Conservation (phyloP, 2,888 invertebrate species). For the Carpatolechia fugitivella region DNA sequence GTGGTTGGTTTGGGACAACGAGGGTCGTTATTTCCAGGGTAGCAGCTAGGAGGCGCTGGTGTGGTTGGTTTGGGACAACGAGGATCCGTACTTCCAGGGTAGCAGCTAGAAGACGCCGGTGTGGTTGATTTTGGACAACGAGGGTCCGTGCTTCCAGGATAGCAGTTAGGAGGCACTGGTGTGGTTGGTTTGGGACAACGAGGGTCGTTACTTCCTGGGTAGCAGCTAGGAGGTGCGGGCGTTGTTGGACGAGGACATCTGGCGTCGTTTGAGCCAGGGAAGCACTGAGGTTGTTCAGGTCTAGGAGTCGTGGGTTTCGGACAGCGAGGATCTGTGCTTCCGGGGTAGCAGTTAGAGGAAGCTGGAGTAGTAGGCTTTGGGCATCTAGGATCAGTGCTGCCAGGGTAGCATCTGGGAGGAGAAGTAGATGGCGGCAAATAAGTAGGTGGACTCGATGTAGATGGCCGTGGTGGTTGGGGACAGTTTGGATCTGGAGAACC, state of each 20-base stretch:
- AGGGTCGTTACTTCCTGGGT: slow-evolving; percentile 32
- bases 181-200: slow-evolving; percentile 38
- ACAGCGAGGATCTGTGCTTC: slow-evolving; percentile 31
- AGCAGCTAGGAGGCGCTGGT: slow-evolving; percentile 35
- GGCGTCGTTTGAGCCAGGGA: slow-evolving; percentile 39
- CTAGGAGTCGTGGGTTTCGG: slow-evolving; percentile 32
- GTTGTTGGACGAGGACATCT: slow-evolving; percentile 41
- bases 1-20: slow-evolving; percentile 41
- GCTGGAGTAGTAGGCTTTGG: slow-evolving; percentile 27
- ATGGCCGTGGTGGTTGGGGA: slow-evolving; percentile 34
- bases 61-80: slow-evolving; percentile 38
- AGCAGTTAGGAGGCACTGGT: slow-evolving; percentile 25
- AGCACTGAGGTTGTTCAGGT: slow-evolving; percentile 30
- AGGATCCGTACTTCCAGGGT: slow-evolving; percentile 27
- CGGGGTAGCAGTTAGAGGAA: slow-evolving; percentile 34
- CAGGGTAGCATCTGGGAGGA: slow-evolving; percentile 26
- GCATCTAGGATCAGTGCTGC: slow-evolving; percentile 23
- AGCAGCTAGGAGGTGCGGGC: slow-evolving; percentile 32
- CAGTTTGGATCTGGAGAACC: slow-evolving; percentile 38
- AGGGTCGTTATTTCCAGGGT: slow-evolving; percentile 39
- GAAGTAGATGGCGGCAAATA: slow-evolving; percentile 32
- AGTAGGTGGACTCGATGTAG: slow-evolving; percentile 28
- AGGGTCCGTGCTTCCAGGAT: slow-evolving; percentile 30
- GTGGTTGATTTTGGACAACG: slow-evolving; percentile 31
- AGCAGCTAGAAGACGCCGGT: slow-evolving; percentile 34